Conservation (phyloP, 2,888 invertebrate species). For the Caenorhabditis imperialis region DNA sequence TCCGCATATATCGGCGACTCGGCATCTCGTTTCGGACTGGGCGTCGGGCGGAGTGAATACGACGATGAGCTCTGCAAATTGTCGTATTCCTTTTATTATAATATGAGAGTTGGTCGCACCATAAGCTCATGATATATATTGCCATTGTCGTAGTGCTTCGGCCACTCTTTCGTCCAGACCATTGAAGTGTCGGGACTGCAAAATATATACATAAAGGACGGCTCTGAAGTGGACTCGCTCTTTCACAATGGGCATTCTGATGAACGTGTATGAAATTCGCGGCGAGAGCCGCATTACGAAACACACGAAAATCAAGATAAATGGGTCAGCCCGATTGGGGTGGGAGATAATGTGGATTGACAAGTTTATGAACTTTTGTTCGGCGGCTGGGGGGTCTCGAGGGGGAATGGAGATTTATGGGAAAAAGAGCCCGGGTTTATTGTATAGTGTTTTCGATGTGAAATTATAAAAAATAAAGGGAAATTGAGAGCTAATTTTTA, state of each 20-base stretch:
- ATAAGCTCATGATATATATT: conserved; percentile 63
- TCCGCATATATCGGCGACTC: conserved; percentile 62
- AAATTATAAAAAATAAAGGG: too few species aligned
- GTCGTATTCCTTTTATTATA: too few species aligned
- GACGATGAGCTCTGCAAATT: conserved; percentile 33
- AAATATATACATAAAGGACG: conserved; percentile 18
- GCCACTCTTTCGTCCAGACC: conserved; percentile 56
- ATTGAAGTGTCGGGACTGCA: conserved; percentile 59
- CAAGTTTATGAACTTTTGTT: conserved; percentile 33
- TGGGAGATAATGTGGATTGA: conserved; percentile 17
- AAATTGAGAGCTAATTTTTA: too few species aligned
- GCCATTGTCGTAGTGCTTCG: conserved; percentile 43
- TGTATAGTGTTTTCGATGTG: too few species aligned
- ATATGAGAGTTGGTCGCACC: conserved; percentile 12
- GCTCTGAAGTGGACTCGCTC: conserved; percentile 35
- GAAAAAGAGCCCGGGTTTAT: too few species aligned
- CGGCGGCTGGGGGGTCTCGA: conserved; percentile 1
- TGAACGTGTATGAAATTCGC: conserved; percentile 1
- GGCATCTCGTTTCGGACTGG: conserved; percentile 24
- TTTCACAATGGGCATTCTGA: conserved; percentile 46
- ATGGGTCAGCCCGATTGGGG: conserved; percentile 19
- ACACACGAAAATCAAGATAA: conserved; percentile 47
- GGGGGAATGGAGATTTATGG: conserved; percentile 18
- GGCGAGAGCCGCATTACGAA: too few species aligned
- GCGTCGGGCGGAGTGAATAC: conserved; percentile 37